Evolutionary conservation across 2,888 invertebrate species (phyloP).

Genomic region (Andrena chrysosceles): DNA sequence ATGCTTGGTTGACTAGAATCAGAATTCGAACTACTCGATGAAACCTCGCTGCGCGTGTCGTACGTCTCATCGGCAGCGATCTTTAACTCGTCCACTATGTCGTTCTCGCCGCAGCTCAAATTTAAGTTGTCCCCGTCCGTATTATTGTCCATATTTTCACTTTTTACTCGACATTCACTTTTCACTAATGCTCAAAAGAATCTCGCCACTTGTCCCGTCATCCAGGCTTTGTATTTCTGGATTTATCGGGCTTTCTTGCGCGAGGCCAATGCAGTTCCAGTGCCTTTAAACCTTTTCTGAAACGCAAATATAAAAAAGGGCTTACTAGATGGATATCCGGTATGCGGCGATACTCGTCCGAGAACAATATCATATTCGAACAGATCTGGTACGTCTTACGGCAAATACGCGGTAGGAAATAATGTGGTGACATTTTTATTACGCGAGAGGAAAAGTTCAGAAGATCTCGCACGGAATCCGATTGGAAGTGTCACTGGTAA

Average conservation of each 20-base stretch:
- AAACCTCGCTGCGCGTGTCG: constrained; percentile 95
- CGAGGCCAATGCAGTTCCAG: constrained; percentile 58
- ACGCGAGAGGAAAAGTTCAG: constrained; percentile 64
- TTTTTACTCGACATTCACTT: constrained; percentile 48
- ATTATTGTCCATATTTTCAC: constrained; percentile 74
- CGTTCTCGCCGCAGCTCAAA: constrained; percentile 84
- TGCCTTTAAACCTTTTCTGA: constrained; percentile 73
- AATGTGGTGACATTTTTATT: constrained; percentile 64
- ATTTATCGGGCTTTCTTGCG: constrained; percentile 55
- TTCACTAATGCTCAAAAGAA: constrained; percentile 56
- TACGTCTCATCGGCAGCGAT: constrained; percentile 91
- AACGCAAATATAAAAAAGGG: constrained; percentile 74
- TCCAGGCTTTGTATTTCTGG: constrained; percentile 60
- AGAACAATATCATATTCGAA: constrained; percentile 65
- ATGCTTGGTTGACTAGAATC: constrained; percentile 91
- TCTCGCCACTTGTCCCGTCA: constrained; percentile 55
- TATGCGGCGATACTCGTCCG: constrained; percentile 54
- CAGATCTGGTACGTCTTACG: constrained; percentile 65
- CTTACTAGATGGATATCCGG: constrained; percentile 66
- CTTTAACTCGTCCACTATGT: constrained; percentile 93
- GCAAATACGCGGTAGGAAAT: constrained; percentile 65
- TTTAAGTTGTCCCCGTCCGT: constrained; percentile 81
- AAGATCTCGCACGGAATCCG: constrained; percentile 60
- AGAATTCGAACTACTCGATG: constrained; percentile 90
- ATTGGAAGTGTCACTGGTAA: constrained; percentile 61